These are phyloP conservation scores for Eupithecia inturbata DNA, from an alignment of 2,888 invertebrate species.

Conservation along the genomic window DNA sequence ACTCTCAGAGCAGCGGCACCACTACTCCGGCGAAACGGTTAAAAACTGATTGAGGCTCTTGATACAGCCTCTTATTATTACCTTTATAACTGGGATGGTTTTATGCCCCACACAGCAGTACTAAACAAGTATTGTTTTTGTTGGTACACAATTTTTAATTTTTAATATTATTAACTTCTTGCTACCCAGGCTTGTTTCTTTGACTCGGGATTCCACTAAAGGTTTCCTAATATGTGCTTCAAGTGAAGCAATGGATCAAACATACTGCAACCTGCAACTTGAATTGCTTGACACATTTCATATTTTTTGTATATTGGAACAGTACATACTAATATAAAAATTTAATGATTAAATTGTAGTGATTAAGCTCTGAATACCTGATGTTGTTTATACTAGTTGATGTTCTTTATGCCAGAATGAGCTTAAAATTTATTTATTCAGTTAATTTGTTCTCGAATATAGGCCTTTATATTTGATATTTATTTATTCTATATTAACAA, in stretches of 20 bases:
- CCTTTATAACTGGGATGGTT: background rate
- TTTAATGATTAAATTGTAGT: background rate
- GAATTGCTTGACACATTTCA: background rate
- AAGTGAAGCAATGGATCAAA: background rate
- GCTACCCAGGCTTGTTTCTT: background rate
- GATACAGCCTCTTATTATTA: background rate
- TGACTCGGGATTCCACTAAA: background rate
- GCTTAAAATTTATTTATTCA: background rate
- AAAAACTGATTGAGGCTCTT: slow-evolving; percentile 87
- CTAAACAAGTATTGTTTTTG: background rate
- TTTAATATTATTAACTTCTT: background rate
- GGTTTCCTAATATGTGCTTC: background rate
- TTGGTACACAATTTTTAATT: background rate
- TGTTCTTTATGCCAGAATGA: background rate
- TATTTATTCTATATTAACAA: too few relatives aligned
- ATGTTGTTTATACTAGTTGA: background rate
- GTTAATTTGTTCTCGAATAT: background rate
- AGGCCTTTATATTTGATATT: too few relatives aligned
- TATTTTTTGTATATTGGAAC: background rate
- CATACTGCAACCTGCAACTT: background rate
- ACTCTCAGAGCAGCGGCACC: slow-evolving; percentile 93
- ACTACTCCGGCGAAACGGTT: slow-evolving; percentile 88
- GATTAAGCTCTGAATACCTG: background rate
- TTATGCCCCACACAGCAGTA: background rate
- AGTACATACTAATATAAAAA: background rate